These are phyloP conservation scores for Meliscaeva auricollis DNA, from an alignment of 2,888 invertebrate species.

Conservation along the genomic window DNA sequence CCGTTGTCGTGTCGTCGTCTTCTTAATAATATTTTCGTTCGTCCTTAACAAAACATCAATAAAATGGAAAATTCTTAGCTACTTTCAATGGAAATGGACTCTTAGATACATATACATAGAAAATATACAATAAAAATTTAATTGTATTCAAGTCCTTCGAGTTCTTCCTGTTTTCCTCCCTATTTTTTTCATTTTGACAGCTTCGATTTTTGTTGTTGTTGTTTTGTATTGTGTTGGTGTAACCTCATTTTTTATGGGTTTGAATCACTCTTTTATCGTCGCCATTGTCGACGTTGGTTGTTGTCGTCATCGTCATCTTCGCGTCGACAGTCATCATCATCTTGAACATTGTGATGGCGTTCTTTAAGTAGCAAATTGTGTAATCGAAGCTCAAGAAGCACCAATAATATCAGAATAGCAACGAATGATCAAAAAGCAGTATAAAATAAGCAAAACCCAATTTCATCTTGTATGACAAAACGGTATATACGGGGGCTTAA, in stretches of 20 bases:
- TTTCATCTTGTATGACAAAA: slow-evolving; percentile 40
- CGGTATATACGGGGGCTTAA: slow-evolving; percentile 17
- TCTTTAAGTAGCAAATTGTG: slow-evolving; percentile 41
- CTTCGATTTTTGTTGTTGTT: background rate
- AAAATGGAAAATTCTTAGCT: slow-evolving; percentile 13
- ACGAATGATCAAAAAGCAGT: slow-evolving; percentile 59
- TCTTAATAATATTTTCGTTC: background rate
- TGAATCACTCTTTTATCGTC: slow-evolving; percentile 33
- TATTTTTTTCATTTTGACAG: slow-evolving; percentile 4
- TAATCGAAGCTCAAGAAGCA: slow-evolving; percentile 52
- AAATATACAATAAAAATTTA: slow-evolving; percentile 35
- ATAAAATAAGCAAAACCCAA: slow-evolving; percentile 40
- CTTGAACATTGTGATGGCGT: slow-evolving; percentile 36
- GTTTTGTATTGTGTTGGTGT: slow-evolving; percentile 37
- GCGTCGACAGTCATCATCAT: slow-evolving; percentile 2
- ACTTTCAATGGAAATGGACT: slow-evolving; percentile 12
- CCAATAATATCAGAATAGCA: slow-evolving; percentile 36
- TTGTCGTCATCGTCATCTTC: background rate
- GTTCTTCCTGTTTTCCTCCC: slow-evolving; percentile 53
- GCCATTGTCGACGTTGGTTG: slow-evolving; percentile 1
- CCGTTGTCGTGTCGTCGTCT: no score
- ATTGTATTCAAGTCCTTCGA: slow-evolving; percentile 61
- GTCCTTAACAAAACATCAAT: slow-evolving; percentile 16
- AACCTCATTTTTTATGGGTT: slow-evolving; percentile 62
- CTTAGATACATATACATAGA: background rate